A percentile compares a stretch with the other conserved stretches of the same genome.
These are phyloP conservation scores for Xanthorhoe designata DNA, from an alignment of 2,888 invertebrate genomes.

Conservation along the genomic window DNA sequence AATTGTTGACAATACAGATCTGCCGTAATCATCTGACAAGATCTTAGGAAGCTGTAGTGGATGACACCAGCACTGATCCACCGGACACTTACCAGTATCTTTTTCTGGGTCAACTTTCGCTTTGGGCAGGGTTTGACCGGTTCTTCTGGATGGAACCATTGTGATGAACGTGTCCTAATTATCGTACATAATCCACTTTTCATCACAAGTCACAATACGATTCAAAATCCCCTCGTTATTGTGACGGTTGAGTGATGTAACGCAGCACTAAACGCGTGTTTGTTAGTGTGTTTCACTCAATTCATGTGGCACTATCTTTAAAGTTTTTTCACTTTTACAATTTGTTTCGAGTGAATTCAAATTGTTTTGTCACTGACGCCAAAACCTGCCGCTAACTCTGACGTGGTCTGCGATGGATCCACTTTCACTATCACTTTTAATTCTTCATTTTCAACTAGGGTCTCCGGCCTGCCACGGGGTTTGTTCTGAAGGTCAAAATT, in stretches of 20 bases:
- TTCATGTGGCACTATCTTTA: too few relatives aligned
- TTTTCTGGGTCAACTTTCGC: conserved; percentile 46
- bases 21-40: conserved; percentile 4
- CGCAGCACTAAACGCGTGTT: too few relatives aligned
- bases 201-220: conserved; percentile 38
- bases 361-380: conserved; percentile 42
- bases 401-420: conserved; percentile 28
- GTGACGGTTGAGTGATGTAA: conserved; percentile 24
- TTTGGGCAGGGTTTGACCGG: conserved; percentile 21
- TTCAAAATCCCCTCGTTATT: conserved; percentile 36
- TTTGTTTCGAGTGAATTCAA: conserved; percentile 37
- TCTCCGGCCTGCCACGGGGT: conserved; percentile 25
- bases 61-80: conserved; percentile 10
- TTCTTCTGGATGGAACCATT: conserved; percentile 43
- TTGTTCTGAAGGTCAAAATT: conserved; percentile 32
- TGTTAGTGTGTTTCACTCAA: too few relatives aligned
- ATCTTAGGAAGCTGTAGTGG: too few relatives aligned
- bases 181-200: conserved; percentile 40
- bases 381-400: conserved; percentile 42
- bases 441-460: conserved; percentile 34
- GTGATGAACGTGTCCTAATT: conserved; percentile 41
- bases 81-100: conserved; percentile 27
- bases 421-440: too few relatives aligned
- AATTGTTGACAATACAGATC: conserved; percentile 39
- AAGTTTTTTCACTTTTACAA: conserved; percentile 39